phyloP scores from a whole-genome alignment of 2,888 invertebrate species.

The Pharmacophagus antenor region DNA sequence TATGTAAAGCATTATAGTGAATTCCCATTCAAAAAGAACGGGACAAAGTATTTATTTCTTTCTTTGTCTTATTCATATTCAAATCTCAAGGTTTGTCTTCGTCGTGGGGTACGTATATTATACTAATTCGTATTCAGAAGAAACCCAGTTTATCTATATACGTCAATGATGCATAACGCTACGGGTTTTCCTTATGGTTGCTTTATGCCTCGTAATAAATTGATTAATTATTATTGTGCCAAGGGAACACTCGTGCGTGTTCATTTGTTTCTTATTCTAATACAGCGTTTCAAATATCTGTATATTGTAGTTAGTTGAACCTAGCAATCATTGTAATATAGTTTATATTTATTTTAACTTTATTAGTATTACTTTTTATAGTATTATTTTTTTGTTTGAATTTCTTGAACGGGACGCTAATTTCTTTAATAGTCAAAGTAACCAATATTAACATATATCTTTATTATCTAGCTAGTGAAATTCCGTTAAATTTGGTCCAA shows the following conservation, averaged over 20 bases:
- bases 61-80: conserved; percentile 7
- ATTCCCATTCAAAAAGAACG: not conserved
- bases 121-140: conserved; percentile 23
- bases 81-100: conserved; percentile 9
- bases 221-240: conserved; percentile 6
- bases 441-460: too few relatives aligned
- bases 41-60: not conserved
- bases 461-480: too few relatives aligned
- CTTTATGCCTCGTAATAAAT: conserved; percentile 5
- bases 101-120: conserved; percentile 2
- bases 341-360: too few relatives aligned
- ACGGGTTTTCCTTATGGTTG: conserved; percentile 29
- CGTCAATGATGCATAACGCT: conserved; percentile 21
- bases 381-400: too few relatives aligned
- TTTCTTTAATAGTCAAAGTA: too few relatives aligned
- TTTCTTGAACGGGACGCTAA: too few relatives aligned
- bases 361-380: too few relatives aligned
- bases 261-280: not conserved
- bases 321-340: too few relatives aligned
- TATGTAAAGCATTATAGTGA: too few relatives aligned
- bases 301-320: too few relatives aligned
- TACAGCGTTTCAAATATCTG: not conserved
- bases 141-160: conserved; percentile 14
- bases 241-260: not conserved
- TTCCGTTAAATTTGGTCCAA: too few relatives aligned